Evolutionary conservation across 2,113 vertebrate genomes (phyloP), one percentile per base, ranked within the genome.

Genomic region (Sinocyclocheilus anshuiensis): DNA sequence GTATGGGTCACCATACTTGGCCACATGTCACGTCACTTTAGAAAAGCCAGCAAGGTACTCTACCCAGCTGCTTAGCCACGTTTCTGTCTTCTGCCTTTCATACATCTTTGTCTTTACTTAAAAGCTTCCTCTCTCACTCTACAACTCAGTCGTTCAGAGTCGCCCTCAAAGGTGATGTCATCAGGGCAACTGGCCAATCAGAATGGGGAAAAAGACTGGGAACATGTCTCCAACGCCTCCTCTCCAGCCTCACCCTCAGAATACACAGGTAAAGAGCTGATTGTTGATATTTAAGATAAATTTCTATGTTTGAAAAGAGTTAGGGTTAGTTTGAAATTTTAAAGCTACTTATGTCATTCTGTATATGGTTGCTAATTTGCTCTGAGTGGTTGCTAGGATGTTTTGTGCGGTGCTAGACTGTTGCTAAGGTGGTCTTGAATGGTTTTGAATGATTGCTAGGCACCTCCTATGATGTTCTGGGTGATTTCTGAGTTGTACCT

Each of bases 171-270:
- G 76, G 91, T 96, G 63, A 91, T 93, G 93, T 96, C 96, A 48
- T 95, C 96, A 0, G 95, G 91, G 87, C 92, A 92, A 67, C 90
- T 91, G 13, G 85, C 93, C 0, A 94, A 92, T 87, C 94, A 93
- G 84, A 95, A 93, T 42, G 94, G 94, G 4, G 96, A 96, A 1
- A 96, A 96, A 4, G 97, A 98, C 86, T 96, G 94, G 87, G 96
- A 97, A 69, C 93, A 92, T 0, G 95, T 94, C 1, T 96, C 95
- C 16, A 96, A 92, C 0, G 96, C 95, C 57, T 96, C 95, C 0
- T 97, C 96, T 0, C 95, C 97, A 0, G 96, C 96, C 0, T 96
- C 95, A 0, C 91, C 95, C 55, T 95, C 94, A 0, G 97, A 98
- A 85, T 97, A 97, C 91, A 97, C 96, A 6, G 97, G 97, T 97